Percentiles rank a stretch among this genome's conserved stretches.
Evolutionary conservation across 2,113 vertebrate species (phyloP).

Genomic region (Paramormyrops kingsleyae): DNA sequence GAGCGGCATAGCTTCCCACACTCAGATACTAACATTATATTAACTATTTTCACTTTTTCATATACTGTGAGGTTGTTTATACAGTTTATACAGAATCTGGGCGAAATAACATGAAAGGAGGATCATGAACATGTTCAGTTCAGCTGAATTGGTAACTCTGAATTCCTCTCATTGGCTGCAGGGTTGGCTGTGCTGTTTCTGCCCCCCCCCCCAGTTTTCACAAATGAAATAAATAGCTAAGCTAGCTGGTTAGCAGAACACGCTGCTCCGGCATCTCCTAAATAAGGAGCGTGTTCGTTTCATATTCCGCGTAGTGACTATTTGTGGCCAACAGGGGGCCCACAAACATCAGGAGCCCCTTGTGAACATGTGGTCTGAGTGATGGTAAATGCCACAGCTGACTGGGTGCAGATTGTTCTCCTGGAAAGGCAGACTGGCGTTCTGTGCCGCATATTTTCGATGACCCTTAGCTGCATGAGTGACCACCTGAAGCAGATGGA

Average conservation of each 20-base stretch:
- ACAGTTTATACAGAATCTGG: neutral
- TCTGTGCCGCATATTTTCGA: neutral
- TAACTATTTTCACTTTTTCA: neutral
- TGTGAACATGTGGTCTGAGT: neutral
- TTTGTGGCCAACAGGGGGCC: neutral
- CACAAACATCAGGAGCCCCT: neutral
- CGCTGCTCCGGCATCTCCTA: neutral
- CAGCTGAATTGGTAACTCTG: neutral
- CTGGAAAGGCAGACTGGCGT: neutral
- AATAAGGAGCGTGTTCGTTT: neutral
- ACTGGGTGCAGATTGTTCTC: neutral
- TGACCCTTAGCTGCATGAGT: neutral
- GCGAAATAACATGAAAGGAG: neutral
- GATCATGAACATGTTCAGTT: neutral
- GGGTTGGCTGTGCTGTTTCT: neutral
- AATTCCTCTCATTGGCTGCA: neutral
- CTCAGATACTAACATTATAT: neutral
- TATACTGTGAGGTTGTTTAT: neutral
- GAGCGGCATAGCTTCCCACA: neutral
- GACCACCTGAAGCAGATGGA: neutral
- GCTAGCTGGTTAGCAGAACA: neutral
- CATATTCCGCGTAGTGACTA: neutral
- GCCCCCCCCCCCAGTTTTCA: neutral
- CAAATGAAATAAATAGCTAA: neutral
- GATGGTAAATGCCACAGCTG: neutral